Conservation (phyloP, 2,113 vertebrate genomes). For the Labeo catla region DNA sequence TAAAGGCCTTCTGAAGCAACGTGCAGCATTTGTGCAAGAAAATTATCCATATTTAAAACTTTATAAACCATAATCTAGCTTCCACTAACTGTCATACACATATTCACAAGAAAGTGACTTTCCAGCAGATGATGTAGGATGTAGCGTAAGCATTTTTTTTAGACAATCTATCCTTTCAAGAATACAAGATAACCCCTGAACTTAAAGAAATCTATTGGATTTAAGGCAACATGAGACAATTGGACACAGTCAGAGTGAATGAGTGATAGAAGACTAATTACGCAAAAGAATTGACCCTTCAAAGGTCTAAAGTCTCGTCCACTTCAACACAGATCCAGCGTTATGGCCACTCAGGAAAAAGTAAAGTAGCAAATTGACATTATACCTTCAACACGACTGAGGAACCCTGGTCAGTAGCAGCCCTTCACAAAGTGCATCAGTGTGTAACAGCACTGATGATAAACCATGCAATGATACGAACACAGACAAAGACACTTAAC, state of each 20-base stretch:
- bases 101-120: no score
- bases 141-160: not conserved
- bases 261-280: conserved; percentile 60
- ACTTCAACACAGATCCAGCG: conserved; percentile 67
- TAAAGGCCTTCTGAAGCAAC: no score
- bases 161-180: conserved; percentile 18
- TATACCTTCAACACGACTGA: conserved; percentile 64
- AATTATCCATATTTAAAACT: no score
- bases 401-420: conserved; percentile 52
- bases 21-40: no score
- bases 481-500: not conserved
- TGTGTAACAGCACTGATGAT: not conserved
- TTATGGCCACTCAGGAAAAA: conserved; percentile 65
- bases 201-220: conserved; percentile 15
- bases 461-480: not conserved
- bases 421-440: not conserved
- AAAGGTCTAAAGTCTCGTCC: conserved; percentile 51
- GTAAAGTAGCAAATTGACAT: conserved; percentile 58
- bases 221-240: conserved; percentile 43
- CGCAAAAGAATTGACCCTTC: conserved; percentile 65
- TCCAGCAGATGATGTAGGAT: no score
- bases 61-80: no score
- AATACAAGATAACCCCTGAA: conserved; percentile 44
- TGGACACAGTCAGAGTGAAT: conserved; percentile 39
- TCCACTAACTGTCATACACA: no score